A percentile compares a stretch with the other conserved stretches of the same genome.
phyloP scores from a whole-genome alignment of 2,888 invertebrate genomes.

The Chromoteleia sp. region DNA sequence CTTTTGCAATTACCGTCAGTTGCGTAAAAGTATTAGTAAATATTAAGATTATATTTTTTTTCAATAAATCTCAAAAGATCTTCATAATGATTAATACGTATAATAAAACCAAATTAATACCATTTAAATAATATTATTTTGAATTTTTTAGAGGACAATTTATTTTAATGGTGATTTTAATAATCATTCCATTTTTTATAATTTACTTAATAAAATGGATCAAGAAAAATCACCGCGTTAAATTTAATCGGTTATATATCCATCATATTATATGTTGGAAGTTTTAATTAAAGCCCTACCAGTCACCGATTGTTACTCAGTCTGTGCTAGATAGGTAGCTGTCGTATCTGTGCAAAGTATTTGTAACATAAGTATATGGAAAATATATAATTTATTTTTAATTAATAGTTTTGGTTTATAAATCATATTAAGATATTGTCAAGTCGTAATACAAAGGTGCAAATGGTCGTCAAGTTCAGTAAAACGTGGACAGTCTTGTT shows the following conservation, averaged over 20 bases:
- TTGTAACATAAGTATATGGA: conserved; percentile 9
- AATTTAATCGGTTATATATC: conserved; percentile 28
- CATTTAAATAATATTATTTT: neutral
- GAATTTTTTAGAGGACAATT: neutral
- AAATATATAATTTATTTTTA: neutral
- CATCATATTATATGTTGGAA: conserved; percentile 52
- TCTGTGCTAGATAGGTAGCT: conserved; percentile 47
- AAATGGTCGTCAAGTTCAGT: conserved; percentile 69
- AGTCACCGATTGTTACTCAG: conserved; percentile 53
- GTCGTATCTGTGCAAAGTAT: conserved; percentile 40
- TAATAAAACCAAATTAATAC: neutral
- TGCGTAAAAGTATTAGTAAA: conserved; percentile 8
- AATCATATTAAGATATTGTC: neutral
- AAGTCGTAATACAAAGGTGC: conserved; percentile 2
- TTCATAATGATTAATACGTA: neutral
- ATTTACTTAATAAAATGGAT: conserved; percentile 1
- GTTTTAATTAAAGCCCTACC: conserved; percentile 66
- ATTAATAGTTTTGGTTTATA: neutral
- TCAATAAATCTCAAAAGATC: neutral
- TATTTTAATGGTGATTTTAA: neutral
- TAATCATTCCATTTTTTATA: conserved; percentile 5
- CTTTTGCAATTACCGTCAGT: conserved; percentile 40
- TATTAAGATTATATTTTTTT: conserved; percentile 9
- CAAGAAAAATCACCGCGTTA: neutral
- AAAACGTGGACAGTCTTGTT: conserved; percentile 75